These are phyloP conservation scores for Pseudobourletiella spinata DNA, from an alignment of 1,140 invertebrate species.

Conservation along the genomic window DNA sequence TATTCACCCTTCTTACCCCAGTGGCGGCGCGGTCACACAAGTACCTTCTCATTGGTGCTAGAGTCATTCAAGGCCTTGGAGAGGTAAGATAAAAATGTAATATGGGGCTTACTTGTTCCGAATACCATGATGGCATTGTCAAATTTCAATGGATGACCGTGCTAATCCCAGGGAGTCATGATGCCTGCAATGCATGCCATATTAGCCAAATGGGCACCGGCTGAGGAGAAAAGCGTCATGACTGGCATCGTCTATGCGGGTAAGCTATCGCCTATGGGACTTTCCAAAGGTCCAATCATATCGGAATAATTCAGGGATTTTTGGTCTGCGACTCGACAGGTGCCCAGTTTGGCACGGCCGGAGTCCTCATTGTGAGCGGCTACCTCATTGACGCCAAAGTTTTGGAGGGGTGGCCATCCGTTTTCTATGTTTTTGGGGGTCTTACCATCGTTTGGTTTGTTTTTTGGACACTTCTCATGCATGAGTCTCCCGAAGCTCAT, in stretches of 20 bases:
- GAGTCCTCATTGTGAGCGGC: slow-evolving; percentile 25
- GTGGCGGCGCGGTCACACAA: slow-evolving; percentile 17
- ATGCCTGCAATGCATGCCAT: slow-evolving; percentile 53
- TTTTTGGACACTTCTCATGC: slow-evolving; percentile 55
- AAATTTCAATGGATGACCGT: neutral
- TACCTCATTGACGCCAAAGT: slow-evolving; percentile 25
- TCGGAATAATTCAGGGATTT: no score
- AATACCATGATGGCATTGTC: no score
- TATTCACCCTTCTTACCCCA: slow-evolving; percentile 17
- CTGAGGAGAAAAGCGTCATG: slow-evolving; percentile 41
- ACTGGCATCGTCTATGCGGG: slow-evolving; percentile 26
- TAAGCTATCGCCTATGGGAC: no score
- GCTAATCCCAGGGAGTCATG: slow-evolving; percentile 62
- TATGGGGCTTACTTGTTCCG: neutral
- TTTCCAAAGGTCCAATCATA: no score
- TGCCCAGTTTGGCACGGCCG: slow-evolving; percentile 26
- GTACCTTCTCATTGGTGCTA: slow-evolving; percentile 14
- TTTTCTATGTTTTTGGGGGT: slow-evolving; percentile 45
- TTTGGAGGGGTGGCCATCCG: slow-evolving; percentile 44
- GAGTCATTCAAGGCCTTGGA: slow-evolving; percentile 24
- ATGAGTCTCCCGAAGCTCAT: slow-evolving; percentile 64
- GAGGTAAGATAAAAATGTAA: slow-evolving; percentile 47
- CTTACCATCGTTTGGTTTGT: slow-evolving; percentile 45
- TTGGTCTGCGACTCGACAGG: neutral
- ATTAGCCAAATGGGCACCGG: slow-evolving; percentile 46